Evolutionary conservation across 2,888 invertebrate species (phyloP).

Genomic region (Antheraea assamensis): DNA sequence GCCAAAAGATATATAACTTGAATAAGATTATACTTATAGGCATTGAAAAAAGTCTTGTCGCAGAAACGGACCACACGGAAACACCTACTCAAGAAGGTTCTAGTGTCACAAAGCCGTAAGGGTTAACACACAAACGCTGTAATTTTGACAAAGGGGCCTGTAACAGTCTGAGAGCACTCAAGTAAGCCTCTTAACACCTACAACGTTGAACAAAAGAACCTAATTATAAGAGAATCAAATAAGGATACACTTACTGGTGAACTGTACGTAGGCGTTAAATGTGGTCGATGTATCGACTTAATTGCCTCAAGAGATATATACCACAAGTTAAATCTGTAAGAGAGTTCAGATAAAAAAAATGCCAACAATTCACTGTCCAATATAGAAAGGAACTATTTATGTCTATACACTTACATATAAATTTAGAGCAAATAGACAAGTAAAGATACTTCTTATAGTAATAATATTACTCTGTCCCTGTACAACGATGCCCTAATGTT

Average conservation of each 20-base stretch:
- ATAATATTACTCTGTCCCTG: neutral
- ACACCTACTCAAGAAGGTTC: neutral
- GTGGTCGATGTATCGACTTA: neutral
- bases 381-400: neutral
- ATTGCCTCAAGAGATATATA: neutral
- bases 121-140: conserved; percentile 12
- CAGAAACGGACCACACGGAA: conserved; percentile 1
- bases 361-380: neutral
- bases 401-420: neutral
- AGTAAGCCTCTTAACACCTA: neutral
- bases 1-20: too few relatives aligned
- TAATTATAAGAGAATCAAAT: neutral
- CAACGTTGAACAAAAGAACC: conserved; percentile 9
- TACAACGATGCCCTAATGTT: neutral
- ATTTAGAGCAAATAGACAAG: neutral
- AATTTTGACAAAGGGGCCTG: conserved; percentile 10
- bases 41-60: neutral
- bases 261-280: neutral
- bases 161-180: conserved; percentile 6
- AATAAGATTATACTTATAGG: neutral
- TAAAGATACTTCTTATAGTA: neutral
- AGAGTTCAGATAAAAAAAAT: neutral
- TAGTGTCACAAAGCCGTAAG: conserved; percentile 11
- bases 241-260: neutral
- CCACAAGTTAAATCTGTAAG: too few relatives aligned